Evolutionary conservation across 2,797 vertebrate genomes (phyloP).

Genomic region (Chloroceryle amazona): DNA sequence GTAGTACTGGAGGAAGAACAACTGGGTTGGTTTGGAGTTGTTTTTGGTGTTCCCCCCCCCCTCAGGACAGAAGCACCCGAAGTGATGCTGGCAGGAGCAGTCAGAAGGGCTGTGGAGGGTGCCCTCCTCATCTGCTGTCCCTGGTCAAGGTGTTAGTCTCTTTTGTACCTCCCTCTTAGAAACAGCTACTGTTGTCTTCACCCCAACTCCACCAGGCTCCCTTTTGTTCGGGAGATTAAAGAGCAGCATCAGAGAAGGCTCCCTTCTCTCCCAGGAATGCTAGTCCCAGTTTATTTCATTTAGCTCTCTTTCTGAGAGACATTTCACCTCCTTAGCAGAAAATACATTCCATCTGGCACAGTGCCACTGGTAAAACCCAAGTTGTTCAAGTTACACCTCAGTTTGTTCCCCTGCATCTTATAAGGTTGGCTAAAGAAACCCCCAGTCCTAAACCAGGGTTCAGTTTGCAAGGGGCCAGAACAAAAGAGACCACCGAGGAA

Average conservation of each 20-base stretch:
- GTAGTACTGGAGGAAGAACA: too few species aligned
- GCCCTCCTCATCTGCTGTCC: background rate
- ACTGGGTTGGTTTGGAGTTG: too few species aligned
- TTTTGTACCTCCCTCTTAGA: background rate
- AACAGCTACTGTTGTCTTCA: background rate
- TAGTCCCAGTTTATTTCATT: background rate
- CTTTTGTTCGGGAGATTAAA: background rate
- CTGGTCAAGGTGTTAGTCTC: background rate
- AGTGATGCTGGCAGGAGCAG: background rate
- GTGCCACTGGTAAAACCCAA: background rate
- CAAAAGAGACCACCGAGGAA: background rate
- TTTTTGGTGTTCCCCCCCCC: too few species aligned
- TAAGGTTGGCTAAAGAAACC: background rate
- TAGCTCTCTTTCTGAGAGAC: background rate
- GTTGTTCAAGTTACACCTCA: background rate
- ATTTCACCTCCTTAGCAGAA: background rate
- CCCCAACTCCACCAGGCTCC: background rate
- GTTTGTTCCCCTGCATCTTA: background rate
- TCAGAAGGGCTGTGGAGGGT: background rate
- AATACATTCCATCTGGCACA: background rate
- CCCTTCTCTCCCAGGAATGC: background rate
- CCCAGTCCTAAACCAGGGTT: background rate
- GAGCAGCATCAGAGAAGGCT: background rate
- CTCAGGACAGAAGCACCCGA: too few species aligned
- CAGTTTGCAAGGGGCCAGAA: slow-evolving; percentile 13